Conservation (phyloP, 2,113 vertebrate genomes). For the Hippocampus comes region DNA sequence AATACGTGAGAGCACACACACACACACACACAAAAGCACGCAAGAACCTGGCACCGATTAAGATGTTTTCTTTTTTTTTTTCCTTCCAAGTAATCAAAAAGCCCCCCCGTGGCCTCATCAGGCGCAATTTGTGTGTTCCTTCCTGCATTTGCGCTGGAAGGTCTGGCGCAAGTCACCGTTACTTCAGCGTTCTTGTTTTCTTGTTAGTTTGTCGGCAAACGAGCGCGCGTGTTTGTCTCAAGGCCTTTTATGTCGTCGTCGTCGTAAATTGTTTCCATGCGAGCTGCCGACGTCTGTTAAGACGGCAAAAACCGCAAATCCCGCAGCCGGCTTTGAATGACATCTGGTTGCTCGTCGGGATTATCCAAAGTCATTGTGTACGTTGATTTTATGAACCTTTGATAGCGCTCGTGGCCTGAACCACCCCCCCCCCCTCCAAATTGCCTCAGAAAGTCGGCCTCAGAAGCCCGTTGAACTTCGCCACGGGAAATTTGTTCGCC, state of each 20-base stretch:
- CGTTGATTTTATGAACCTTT: not conserved
- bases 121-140: not conserved
- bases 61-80: conserved; percentile 12
- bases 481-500: not conserved
- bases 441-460: not conserved
- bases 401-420: not conserved
- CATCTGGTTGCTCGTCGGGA: not conserved
- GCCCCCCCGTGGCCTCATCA: conserved; percentile 7
- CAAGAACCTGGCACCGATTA: conserved; percentile 18
- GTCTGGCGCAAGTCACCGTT: not conserved
- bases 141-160: not conserved
- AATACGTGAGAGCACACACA: not conserved
- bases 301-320: not conserved
- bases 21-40: conserved; percentile 2
- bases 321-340: not conserved
- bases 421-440: not conserved
- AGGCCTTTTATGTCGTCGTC: not conserved
- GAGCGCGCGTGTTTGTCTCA: not conserved
- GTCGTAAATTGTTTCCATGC: conserved; percentile 24
- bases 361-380: not conserved
- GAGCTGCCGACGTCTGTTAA: not conserved
- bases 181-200: not conserved
- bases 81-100: conserved; percentile 10
- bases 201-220: not conserved
- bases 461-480: not conserved